These are phyloP conservation scores for Hydrotaea cyrtoneurina DNA, from an alignment of 2,888 invertebrate genomes.

Conservation along the genomic window DNA sequence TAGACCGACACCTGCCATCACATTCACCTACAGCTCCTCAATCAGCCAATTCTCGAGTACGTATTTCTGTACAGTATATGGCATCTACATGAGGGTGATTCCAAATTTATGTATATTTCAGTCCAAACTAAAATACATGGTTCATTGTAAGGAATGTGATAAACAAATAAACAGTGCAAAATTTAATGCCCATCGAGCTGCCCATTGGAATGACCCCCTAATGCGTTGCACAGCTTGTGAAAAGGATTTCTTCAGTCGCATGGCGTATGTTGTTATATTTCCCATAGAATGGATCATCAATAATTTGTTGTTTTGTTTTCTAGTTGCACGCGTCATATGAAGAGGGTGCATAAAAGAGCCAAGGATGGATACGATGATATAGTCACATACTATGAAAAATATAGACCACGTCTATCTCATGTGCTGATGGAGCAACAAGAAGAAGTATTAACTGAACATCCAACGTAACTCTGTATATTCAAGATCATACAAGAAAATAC, in stretches of 20 bases:
- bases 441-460: neutral
- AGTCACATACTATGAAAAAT: neutral
- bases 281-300: neutral
- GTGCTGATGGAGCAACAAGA: neutral
- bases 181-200: slow-evolving; percentile 47
- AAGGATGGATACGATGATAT: neutral
- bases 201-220: slow-evolving; percentile 46
- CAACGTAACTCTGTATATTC: too few species aligned
- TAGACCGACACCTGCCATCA: slow-evolving; percentile 50
- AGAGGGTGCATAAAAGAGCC: neutral
- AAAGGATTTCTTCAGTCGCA: slow-evolving; percentile 45
- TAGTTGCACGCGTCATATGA: neutral
- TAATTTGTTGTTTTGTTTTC: neutral
- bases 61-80: too few species aligned
- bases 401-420: neutral
- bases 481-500: too few species aligned
- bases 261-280: slow-evolving; percentile 16
- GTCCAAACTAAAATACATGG: slow-evolving; percentile 31
- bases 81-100: slow-evolving; percentile 24
- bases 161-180: neutral
- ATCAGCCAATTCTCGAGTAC: neutral
- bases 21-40: slow-evolving; percentile 53
- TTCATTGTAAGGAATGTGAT: slow-evolving; percentile 53
- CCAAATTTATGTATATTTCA: too few species aligned
- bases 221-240: slow-evolving; percentile 53